Evolutionary conservation across 1,140 invertebrate species (phyloP).

Genomic region (Melipona quadrifasciata): DNA sequence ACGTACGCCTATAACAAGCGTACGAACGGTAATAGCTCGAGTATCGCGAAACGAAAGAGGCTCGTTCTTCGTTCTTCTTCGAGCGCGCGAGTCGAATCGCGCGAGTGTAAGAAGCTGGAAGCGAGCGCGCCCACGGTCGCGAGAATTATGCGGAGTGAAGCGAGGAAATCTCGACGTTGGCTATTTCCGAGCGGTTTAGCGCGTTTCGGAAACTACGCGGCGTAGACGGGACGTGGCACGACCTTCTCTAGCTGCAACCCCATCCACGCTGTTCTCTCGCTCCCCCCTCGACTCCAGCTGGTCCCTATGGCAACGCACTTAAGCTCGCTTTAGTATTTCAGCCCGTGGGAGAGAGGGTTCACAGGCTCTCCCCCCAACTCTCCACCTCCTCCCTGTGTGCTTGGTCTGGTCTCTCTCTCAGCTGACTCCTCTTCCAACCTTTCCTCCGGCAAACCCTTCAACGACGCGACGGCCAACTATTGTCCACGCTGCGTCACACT

Average conservation of each 20-base stretch:
- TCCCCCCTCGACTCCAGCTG: conserved; percentile 28
- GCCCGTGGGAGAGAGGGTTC: conserved; percentile 61
- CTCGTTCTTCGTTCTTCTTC: not conserved
- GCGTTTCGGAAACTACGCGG: conserved; percentile 38
- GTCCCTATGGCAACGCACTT: conserved; percentile 76
- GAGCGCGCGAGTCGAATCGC: too few species aligned
- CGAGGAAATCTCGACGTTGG: conserved; percentile 16
- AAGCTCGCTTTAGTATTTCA: conserved; percentile 74
- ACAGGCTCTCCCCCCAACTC: conserved; percentile 15
- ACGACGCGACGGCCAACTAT: conserved; percentile 40
- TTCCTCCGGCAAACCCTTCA: not conserved
- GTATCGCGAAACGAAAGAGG: not conserved
- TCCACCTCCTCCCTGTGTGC: too few species aligned
- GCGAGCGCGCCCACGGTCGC: not conserved
- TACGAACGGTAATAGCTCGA: too few species aligned
- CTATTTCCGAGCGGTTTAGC: conserved; percentile 42
- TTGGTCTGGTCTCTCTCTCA: conserved; percentile 22
- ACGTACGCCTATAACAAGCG: not conserved
- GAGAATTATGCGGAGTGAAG: conserved; percentile 4
- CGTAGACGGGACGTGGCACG: conserved; percentile 9
- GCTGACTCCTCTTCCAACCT: conserved; percentile 28
- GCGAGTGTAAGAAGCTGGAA: not conserved
- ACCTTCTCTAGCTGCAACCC: conserved; percentile 37
- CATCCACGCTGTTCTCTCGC: conserved; percentile 14
- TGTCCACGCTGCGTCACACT: conserved; percentile 39